A percentile compares a stretch with the other conserved stretches of the same genome.
phyloP scores from a whole-genome alignment of 2,113 vertebrate species.

The Fulica atra region DNA sequence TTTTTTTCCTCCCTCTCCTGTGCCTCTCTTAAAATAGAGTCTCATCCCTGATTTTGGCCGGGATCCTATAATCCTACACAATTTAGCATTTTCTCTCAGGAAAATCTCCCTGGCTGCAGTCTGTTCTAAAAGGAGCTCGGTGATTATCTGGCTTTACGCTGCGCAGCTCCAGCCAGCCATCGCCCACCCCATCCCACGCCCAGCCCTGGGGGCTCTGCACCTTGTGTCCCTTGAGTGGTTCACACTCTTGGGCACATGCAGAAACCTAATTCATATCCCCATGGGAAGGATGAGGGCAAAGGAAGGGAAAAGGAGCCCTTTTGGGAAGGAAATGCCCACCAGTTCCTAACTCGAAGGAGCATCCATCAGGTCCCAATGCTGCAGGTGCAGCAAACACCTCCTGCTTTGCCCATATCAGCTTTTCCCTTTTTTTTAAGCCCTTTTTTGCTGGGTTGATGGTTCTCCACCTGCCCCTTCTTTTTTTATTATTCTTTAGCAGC shows the following conservation, averaged over 20 bases:
- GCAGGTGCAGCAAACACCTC: background rate
- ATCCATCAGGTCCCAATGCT: background rate
- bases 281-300: background rate
- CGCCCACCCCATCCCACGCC: background rate
- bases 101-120: conserved; percentile 67
- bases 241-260: accelerated
- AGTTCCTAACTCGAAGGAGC: background rate
- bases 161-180: background rate
- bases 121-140: conserved; percentile 63
- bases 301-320: background rate
- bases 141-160: conserved; percentile 59
- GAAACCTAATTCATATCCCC: background rate
- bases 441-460: background rate
- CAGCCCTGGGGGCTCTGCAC: background rate
- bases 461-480: too few species aligned
- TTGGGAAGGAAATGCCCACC: background rate
- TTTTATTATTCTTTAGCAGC: background rate
- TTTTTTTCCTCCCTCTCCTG: background rate
- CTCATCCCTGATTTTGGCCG: conserved; percentile 66
- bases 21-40: conserved; percentile 73
- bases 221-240: background rate
- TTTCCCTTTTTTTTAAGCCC: background rate
- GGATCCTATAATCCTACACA: conserved; percentile 69
- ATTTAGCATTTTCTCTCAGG: conserved; percentile 68
- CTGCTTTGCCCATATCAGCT: background rate